Conservation (phyloP, 1,140 invertebrate species). For the Drosophila sproati region DNA sequence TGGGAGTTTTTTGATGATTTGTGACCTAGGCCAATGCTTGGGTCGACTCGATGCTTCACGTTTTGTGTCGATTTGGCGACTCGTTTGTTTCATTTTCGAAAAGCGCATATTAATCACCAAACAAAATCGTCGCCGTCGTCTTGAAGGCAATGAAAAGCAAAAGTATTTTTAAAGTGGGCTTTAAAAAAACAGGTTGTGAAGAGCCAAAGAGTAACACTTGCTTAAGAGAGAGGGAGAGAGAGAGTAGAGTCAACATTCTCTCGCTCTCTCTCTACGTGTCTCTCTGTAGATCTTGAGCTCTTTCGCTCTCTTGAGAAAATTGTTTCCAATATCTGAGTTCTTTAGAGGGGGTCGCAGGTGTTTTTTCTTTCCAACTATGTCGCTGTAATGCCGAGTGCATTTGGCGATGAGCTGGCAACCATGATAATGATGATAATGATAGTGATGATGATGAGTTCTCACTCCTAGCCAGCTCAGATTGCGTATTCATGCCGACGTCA, state of each 20-base stretch:
- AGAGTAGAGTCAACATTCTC: neutral
- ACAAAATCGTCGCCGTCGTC: constrained; percentile 56
- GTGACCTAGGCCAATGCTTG: constrained; percentile 68
- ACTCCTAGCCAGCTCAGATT: constrained; percentile 10
- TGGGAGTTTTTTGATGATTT: constrained; percentile 14
- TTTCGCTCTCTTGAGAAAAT: constrained; percentile 25
- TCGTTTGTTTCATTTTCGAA: constrained; percentile 64
- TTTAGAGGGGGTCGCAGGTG: neutral
- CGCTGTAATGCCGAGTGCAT: constrained; percentile 61
- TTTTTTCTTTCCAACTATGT: constrained; percentile 22
- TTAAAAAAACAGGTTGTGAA: constrained; percentile 78
- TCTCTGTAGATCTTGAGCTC: neutral
- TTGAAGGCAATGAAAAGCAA: constrained; percentile 81
- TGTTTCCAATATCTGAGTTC: constrained; percentile 1
- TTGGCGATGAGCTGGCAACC: constrained; percentile 63
- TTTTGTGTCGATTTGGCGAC: constrained; percentile 51
- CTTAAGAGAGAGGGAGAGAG: constrained; percentile 49
- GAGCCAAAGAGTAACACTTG: constrained; percentile 65
- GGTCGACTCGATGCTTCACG: constrained; percentile 47
- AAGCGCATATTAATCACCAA: constrained; percentile 80
- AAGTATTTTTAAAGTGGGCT: constrained; percentile 82
- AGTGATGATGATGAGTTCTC: constrained; percentile 33
- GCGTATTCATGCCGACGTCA: constrained; percentile 63
- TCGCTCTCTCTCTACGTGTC: constrained; percentile 29
- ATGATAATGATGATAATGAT: constrained; percentile 12